Percentiles rank a stretch among this genome's conserved stretches.
Evolutionary conservation across 2,113 vertebrate genomes (phyloP).

Genomic region (Bubo scandiacus): DNA sequence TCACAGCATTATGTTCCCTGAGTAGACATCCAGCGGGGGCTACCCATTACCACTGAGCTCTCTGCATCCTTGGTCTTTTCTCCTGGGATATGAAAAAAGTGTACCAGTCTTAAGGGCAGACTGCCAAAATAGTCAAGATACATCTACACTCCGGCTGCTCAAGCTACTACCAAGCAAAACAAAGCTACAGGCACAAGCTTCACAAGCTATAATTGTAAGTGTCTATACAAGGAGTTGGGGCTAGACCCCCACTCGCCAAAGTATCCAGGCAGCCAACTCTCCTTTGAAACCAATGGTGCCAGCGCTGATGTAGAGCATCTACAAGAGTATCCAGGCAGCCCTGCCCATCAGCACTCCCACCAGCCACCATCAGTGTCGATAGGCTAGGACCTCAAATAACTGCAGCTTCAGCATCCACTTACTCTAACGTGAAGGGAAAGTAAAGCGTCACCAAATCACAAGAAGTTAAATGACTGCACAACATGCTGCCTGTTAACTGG

Average conservation of each 20-base stretch:
- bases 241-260: not conserved
- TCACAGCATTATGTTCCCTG: not conserved
- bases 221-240: not conserved
- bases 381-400: not conserved
- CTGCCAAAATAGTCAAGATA: not conserved
- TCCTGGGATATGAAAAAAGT: not conserved
- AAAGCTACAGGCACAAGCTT: not conserved
- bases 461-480: not conserved
- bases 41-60: not conserved
- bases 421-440: not conserved
- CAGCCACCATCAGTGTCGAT: not conserved
- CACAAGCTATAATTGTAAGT: not conserved
- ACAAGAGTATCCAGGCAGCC: not conserved
- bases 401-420: not conserved
- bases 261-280: not conserved
- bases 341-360: not conserved
- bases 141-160: not conserved
- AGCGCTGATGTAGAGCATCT: not conserved
- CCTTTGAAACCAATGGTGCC: not conserved
- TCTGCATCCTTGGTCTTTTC: not conserved
- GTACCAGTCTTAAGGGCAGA: not conserved
- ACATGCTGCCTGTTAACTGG: rapidly evolving
- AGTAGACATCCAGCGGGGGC: not conserved
- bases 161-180: not conserved
- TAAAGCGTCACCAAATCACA: not conserved